A percentile compares a stretch with the other conserved stretches of the same genome.
Conservation (phyloP, 2,797 vertebrate species). For the Melopsittacus undulatus region DNA sequence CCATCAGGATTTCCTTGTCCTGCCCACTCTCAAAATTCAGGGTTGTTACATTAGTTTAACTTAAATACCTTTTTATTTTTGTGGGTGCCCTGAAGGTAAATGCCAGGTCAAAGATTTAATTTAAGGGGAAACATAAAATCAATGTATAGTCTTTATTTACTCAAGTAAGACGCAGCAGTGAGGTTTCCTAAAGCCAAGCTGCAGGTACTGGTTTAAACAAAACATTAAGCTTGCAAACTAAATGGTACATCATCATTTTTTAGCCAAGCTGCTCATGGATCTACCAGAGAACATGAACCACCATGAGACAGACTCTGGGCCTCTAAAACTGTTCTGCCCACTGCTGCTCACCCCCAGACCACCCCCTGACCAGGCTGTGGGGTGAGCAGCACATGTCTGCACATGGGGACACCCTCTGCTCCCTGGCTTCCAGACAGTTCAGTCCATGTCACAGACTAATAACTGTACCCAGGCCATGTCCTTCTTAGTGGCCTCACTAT, state of each 20-base stretch:
- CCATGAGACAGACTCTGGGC: background rate
- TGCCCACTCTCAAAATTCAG: background rate
- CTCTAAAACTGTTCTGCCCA: background rate
- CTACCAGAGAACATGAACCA: background rate
- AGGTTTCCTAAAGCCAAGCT: background rate
- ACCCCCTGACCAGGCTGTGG: background rate
- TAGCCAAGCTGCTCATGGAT: background rate
- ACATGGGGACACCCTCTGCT: too few species aligned
- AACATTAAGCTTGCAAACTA: conserved; percentile 3
- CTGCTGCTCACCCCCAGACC: background rate
- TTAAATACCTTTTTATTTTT: background rate
- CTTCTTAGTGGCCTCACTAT: background rate
- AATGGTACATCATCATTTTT: background rate
- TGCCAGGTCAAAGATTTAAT: background rate
- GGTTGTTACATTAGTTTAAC: background rate
- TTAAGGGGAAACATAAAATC: conserved; percentile 6
- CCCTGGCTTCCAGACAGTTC: background rate
- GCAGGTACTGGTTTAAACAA: background rate
- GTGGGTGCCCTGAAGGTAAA: background rate
- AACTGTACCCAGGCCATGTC: background rate
- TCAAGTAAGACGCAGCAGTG: background rate
- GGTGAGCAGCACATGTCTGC: accelerated
- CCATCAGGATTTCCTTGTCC: background rate
- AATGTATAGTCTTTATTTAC: background rate
- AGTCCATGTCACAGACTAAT: background rate